Percentiles rank a stretch among this genome's conserved stretches.
Evolutionary conservation across 2,888 invertebrate genomes (phyloP).

Genomic region (Cheilosia urbana): DNA sequence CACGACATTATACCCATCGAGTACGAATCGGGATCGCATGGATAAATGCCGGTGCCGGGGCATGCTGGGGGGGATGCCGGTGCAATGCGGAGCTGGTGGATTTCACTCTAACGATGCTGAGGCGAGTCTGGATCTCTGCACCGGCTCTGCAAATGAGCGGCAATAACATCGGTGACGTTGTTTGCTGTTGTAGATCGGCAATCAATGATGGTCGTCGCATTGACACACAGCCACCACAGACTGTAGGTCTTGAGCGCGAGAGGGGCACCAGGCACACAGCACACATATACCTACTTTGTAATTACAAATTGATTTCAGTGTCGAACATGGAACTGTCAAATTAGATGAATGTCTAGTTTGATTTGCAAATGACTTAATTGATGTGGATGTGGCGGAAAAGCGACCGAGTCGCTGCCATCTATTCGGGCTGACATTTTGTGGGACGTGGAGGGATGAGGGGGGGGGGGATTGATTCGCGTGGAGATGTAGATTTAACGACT

Average conservation of each 20-base stretch:
- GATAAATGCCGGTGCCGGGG: conserved; percentile 17
- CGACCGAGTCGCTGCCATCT: conserved; percentile 56
- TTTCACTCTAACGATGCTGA: conserved; percentile 65
- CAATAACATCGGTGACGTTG: conserved; percentile 75
- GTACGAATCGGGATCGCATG: conserved; percentile 50
- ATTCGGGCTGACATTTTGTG: conserved; percentile 58
- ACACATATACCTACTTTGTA: conserved; percentile 66
- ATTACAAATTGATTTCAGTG: conserved; percentile 76
- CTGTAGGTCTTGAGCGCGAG: background rate
- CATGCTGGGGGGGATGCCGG: background rate
- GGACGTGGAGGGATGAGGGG: background rate
- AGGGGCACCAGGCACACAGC: conserved; percentile 31
- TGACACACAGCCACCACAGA: conserved; percentile 58
- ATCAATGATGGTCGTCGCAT: conserved; percentile 72
- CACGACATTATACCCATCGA: conserved; percentile 73
- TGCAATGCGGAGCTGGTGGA: conserved; percentile 33
- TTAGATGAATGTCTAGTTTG: conserved; percentile 76
- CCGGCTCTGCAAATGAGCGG: conserved; percentile 70
- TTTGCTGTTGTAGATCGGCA: conserved; percentile 74
- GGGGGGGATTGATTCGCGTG: background rate
- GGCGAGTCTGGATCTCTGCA: conserved; percentile 59
- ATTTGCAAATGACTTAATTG: conserved; percentile 76
- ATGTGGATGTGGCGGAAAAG: conserved; percentile 67
- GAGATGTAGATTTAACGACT: conserved; percentile 29
- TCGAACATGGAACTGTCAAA: conserved; percentile 75